Base-by-base conservation (phyloP, 2,888 invertebrate species). In the Adelognathus sp. region DNA sequence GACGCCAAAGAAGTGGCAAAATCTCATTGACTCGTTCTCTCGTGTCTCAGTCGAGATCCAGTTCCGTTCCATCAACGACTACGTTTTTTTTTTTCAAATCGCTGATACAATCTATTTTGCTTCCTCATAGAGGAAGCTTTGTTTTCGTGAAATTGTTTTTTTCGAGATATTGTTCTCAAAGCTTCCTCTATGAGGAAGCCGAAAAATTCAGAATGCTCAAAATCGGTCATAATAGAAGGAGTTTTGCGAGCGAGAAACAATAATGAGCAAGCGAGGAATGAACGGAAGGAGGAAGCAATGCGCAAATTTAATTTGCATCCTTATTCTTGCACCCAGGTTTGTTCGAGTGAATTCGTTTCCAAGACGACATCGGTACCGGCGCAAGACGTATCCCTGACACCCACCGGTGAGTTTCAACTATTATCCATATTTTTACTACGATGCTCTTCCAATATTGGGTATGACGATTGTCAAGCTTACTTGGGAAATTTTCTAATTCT, bases 301-400 rank as follows among this genome's bases (percentile, higher is more conserved):
- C n/a, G n/a, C n/a, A n/a, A n/a, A n/a, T n/a, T n/a, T 5, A 39
- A 39, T 39, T 18, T 1, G 3, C 24, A 21, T 46, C 1, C 21
- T 3, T 9, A 21, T 11, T 46, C 46, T 46, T 5, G 21, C 9
- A 11, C 39, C 41, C 44, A 90, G 89, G 90, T 90, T 61, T 89
- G 87, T 21, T 87, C 87, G 14, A 87, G 87, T 31, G 90, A 90
- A 71, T 87, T 88, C 71, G 69, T 81, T 29, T 79, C 86, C 69
- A 90, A 90, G 76, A 79, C 89, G 5, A 82, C 85, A 6, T 54
- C 82, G 1, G 29, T 84, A 24, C 81, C 84, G 54, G 72, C 84
- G 9, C 88, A 88, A 70, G 88, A 90, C 41, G 74, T 83, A 54
- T 85, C 84, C 9, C 79, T 82, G 1, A 88, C 85, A n/a, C 87